Percentiles rank a stretch among this genome's conserved stretches.
Conservation (phyloP, 2,113 vertebrate genomes). For the Callionymus lyra region DNA sequence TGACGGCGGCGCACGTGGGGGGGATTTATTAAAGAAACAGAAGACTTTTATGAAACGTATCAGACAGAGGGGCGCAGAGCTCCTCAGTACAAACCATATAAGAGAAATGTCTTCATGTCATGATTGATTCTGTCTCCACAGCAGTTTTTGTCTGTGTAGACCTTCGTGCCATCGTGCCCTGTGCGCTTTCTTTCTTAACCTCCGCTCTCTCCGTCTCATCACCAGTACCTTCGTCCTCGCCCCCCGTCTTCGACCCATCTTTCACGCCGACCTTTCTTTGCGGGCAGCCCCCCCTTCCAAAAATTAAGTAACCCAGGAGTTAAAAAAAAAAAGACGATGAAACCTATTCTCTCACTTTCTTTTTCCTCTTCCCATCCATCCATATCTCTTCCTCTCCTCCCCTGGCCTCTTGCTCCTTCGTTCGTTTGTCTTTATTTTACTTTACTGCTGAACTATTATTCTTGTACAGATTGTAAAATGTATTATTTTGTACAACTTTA, state of each 20-base stretch:
- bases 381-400: constrained; percentile 26
- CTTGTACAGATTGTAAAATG: constrained; percentile 95
- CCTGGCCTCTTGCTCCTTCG: constrained; percentile 30
- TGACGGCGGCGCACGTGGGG: constrained; percentile 21
- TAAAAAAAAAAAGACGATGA: constrained; percentile 23
- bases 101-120: constrained; percentile 47
- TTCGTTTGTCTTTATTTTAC: constrained; percentile 71
- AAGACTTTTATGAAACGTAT: constrained; percentile 43
- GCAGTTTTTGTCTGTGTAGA: constrained; percentile 58
- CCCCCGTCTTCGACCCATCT: too few species aligned
- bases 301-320: constrained; percentile 35
- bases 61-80: constrained; percentile 28
- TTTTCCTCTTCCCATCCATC: not conserved
- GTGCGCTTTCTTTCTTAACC: constrained; percentile 29
- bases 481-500: constrained; percentile 96
- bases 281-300: constrained; percentile 9
- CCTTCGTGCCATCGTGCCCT: constrained; percentile 60
- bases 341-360: constrained; percentile 21
- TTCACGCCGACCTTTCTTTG: constrained; percentile 5
- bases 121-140: constrained; percentile 46
- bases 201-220: constrained; percentile 26
- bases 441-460: constrained; percentile 87
- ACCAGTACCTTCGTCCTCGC: constrained; percentile 12
- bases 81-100: constrained; percentile 53
- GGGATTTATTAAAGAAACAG: constrained; percentile 21